These are phyloP conservation scores for Pipistrellus pipistrellus DNA, from an alignment of 2,797 vertebrate genomes.

Conservation along the genomic window DNA sequence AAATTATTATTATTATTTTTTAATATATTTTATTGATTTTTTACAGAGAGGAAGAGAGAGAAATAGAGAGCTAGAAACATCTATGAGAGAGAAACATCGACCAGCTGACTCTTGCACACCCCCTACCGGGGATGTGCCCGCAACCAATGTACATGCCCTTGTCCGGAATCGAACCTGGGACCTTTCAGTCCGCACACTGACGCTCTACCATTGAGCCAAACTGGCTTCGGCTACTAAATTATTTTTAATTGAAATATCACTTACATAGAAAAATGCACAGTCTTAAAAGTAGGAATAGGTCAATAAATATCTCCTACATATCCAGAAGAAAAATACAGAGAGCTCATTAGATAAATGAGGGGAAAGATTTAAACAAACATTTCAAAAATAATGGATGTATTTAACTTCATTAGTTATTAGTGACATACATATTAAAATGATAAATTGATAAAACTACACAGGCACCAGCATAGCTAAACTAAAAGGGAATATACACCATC, in stretches of 20 bases:
- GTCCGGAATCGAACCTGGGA: too few species aligned
- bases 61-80: too few species aligned
- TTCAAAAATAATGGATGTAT: not conserved
- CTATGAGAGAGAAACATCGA: too few species aligned
- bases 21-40: too few species aligned
- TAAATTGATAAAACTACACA: not conserved
- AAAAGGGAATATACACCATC: not conserved
- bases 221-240: not conserved
- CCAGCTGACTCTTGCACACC: too few species aligned
- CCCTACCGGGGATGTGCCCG: too few species aligned
- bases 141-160: too few species aligned
- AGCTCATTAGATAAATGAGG: not conserved
- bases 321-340: not conserved
- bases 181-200: too few species aligned
- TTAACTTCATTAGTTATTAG: not conserved
- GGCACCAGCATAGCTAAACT: not conserved
- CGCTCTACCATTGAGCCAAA: too few species aligned
- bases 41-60: too few species aligned
- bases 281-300: not conserved
- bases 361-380: not conserved
- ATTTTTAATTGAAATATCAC: conserved; percentile 40
- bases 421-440: not conserved
- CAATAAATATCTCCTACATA: not conserved
- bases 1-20: conserved; percentile 4
- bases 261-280: not conserved